A percentile compares a stretch with the other conserved stretches of the same genome.
phyloP scores from a whole-genome alignment of 2,888 invertebrate genomes.

The Lobophora halterata region DNA sequence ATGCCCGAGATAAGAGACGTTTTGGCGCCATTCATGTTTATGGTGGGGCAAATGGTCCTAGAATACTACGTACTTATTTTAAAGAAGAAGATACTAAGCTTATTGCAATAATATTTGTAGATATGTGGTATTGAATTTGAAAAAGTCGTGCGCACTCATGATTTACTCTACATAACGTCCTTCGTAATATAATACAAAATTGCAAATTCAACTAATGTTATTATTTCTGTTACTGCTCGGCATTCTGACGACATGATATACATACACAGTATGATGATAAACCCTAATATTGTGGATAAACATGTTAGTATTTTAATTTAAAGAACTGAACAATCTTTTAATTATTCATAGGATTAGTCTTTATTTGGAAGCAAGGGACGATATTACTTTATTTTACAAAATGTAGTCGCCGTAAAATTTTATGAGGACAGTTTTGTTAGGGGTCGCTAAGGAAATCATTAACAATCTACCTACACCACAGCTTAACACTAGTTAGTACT shows the following conservation, averaged over 20 bases:
- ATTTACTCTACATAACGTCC: no score
- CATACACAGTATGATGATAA: no score
- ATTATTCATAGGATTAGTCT: constrained; percentile 44
- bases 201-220: no score
- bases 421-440: constrained; percentile 58
- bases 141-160: no score
- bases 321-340: constrained; percentile 38
- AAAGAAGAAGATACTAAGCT: constrained; percentile 62
- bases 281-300: no score
- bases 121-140: not conserved
- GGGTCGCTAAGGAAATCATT: constrained; percentile 51
- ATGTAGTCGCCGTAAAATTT: constrained; percentile 70
- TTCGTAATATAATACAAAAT: no score
- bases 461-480: constrained; percentile 56
- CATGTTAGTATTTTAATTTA: constrained; percentile 20
- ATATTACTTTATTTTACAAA: constrained; percentile 66
- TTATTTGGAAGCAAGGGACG: constrained; percentile 44
- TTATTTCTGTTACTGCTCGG: no score
- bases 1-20: constrained; percentile 79
- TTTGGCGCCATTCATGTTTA: constrained; percentile 80
- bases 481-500: no score
- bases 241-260: no score
- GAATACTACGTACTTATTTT: constrained; percentile 77
- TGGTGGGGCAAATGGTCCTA: constrained; percentile 76
- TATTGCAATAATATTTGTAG: constrained; percentile 20